phyloP scores from a whole-genome alignment of 2,113 vertebrate genomes.

The Chloropsis cyanopogon region DNA sequence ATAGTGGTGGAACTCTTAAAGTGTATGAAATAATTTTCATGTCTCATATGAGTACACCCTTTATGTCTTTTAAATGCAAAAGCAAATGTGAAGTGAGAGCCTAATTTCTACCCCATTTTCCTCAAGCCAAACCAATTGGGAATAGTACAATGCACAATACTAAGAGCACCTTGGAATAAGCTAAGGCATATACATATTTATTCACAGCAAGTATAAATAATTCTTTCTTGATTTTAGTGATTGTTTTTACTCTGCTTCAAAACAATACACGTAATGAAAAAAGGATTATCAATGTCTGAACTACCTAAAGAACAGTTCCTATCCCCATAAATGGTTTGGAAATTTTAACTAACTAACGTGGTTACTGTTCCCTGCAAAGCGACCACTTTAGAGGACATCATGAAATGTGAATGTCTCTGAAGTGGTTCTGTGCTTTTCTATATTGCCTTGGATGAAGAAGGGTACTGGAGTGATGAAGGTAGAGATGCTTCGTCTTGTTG shows the following conservation, averaged over 20 bases:
- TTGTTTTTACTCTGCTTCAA: background rate
- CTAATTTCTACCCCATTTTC: background rate
- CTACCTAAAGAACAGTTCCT: slow-evolving; percentile 9
- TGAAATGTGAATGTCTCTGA: background rate
- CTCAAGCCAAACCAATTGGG: background rate
- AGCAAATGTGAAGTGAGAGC: background rate
- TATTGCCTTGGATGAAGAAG: background rate
- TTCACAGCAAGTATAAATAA: background rate
- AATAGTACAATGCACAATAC: background rate
- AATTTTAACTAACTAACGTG: slow-evolving; percentile 43
- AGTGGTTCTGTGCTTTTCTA: background rate
- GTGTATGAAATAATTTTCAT: background rate
- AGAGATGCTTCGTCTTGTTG: background rate
- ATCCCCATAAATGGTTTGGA: background rate
- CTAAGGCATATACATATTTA: background rate
- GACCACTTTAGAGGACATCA: slow-evolving; percentile 32
- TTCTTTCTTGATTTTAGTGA: background rate
- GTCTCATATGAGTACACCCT: background rate
- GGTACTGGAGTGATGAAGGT: background rate
- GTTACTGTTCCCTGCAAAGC: slow-evolving; percentile 21
- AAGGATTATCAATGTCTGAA: slow-evolving; percentile 17
- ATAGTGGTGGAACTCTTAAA: background rate
- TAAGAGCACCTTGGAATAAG: background rate
- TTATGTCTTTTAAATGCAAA: background rate
- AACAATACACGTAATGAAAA: slow-evolving; percentile 22